Percentiles rank a stretch among this genome's conserved stretches.
Conservation (phyloP, 35 echinoderm and acorn worm genomes). For the Stichopus chloronotus region DNA sequence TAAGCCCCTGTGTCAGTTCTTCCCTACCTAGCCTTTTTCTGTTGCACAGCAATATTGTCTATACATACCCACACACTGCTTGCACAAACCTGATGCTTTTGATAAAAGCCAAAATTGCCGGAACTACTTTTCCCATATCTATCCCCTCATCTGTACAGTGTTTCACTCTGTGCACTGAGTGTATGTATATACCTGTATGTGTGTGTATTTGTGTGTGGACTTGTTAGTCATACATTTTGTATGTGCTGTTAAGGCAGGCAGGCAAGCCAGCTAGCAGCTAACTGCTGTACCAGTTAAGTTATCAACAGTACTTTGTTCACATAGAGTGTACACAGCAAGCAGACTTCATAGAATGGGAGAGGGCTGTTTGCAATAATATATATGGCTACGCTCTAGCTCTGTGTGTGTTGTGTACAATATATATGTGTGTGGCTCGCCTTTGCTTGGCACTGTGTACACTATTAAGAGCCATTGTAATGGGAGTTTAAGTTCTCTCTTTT, state of each 20-base stretch:
- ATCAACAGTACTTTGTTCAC: slow-evolving; percentile 1
- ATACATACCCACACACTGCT: slow-evolving; percentile 9
- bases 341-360: not conserved
- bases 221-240: slow-evolving; percentile 59
- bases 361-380: not conserved
- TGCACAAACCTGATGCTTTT: slow-evolving; percentile 39
- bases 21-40: not conserved
- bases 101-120: slow-evolving; percentile 59
- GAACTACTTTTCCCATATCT: slow-evolving; percentile 61
- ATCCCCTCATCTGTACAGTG: slow-evolving; percentile 39
- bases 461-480: not conserved
- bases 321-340: slow-evolving; percentile 36
- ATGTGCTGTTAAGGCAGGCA: not conserved
- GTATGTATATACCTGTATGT: too few relatives aligned
- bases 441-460: slow-evolving; percentile 30
- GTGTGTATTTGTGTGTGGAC: too few relatives aligned
- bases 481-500: not conserved
- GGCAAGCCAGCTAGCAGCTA: not conserved
- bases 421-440: slow-evolving; percentile 4
- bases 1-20: too few relatives aligned
- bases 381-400: not conserved
- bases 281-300: not conserved
- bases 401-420: not conserved
- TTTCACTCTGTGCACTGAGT: slow-evolving; percentile 16
- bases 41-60: slow-evolving; percentile 14